Percentiles rank a stretch among this genome's conserved stretches.
Conservation (phyloP, 2,888 invertebrate species). For the Hydrotaea cyrtoneurina region DNA sequence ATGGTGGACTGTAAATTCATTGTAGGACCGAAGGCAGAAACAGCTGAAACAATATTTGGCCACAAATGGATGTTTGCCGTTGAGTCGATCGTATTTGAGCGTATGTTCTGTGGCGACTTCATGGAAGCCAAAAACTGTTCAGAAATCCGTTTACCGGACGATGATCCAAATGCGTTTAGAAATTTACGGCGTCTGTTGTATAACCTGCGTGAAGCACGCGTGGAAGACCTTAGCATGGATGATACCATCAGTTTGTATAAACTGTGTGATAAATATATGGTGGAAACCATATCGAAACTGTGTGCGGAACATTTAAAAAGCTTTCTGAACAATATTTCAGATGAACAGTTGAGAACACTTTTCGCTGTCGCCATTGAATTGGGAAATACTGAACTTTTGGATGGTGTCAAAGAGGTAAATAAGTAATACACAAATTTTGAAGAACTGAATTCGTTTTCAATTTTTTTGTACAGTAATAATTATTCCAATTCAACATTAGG, state of each 20-base stretch:
- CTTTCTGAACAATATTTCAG: neutral
- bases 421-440: too few relatives aligned
- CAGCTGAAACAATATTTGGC: constrained; percentile 28
- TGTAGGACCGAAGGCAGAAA: constrained; percentile 31
- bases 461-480: too few relatives aligned
- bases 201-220: neutral
- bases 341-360: neutral
- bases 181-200: constrained; percentile 42
- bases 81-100: constrained; percentile 45
- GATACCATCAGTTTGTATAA: neutral
- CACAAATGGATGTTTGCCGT: constrained; percentile 50
- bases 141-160: constrained; percentile 23
- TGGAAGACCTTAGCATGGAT: neutral
- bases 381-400: too few relatives aligned
- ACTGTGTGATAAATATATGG: neutral
- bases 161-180: constrained; percentile 28
- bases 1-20: constrained; percentile 37
- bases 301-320: neutral
- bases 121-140: constrained; percentile 12
- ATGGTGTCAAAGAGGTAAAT: too few relatives aligned
- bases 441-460: too few relatives aligned
- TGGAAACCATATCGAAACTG: neutral
- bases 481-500: too few relatives aligned
- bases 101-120: constrained; percentile 31
- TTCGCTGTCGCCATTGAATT: neutral